phyloP scores from a whole-genome alignment of 2,113 vertebrate species.

The Micronisus gabar region DNA sequence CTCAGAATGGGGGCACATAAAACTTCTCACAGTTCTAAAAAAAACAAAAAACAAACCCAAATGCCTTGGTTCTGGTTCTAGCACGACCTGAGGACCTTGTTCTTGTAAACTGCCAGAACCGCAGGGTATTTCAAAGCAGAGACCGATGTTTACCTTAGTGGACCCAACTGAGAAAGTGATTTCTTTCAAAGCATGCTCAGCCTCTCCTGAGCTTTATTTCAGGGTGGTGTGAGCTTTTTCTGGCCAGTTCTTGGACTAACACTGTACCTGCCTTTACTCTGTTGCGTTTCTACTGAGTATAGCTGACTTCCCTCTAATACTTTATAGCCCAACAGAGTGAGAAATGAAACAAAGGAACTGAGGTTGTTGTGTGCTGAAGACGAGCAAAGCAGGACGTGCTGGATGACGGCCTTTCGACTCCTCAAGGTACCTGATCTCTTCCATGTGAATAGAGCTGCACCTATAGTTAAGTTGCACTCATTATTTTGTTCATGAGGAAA shows the following conservation, averaged over 20 bases:
- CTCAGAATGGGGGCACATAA: not conserved
- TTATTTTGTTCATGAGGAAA: not conserved
- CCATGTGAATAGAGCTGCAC: not conserved
- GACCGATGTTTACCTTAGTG: not conserved
- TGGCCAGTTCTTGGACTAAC: not conserved
- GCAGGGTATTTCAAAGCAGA: not conserved
- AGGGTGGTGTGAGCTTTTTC: not conserved
- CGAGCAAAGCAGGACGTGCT: slow-evolving; percentile 89
- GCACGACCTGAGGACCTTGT: not conserved
- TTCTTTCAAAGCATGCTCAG: not conserved
- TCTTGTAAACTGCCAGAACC: not conserved
- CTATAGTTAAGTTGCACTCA: not conserved
- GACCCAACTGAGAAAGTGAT: not conserved
- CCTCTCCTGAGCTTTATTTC: not conserved
- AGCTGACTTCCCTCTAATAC: not conserved
- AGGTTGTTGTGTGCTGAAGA: slow-evolving; percentile 93
- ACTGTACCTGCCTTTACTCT: not conserved
- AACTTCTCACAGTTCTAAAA: not conserved
- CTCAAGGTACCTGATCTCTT: slow-evolving; percentile 83
- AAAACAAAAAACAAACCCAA: not conserved
- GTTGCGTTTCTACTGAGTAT: not conserved
- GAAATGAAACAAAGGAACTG: slow-evolving; percentile 87
- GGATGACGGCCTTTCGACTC: slow-evolving; percentile 95
- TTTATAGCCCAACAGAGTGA: slow-evolving; percentile 86
- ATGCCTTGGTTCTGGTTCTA: not conserved